Percentiles rank a stretch among this genome's conserved stretches.
These are phyloP conservation scores for Lathronympha strigana DNA, from an alignment of 2,888 invertebrate genomes.

Conservation along the genomic window DNA sequence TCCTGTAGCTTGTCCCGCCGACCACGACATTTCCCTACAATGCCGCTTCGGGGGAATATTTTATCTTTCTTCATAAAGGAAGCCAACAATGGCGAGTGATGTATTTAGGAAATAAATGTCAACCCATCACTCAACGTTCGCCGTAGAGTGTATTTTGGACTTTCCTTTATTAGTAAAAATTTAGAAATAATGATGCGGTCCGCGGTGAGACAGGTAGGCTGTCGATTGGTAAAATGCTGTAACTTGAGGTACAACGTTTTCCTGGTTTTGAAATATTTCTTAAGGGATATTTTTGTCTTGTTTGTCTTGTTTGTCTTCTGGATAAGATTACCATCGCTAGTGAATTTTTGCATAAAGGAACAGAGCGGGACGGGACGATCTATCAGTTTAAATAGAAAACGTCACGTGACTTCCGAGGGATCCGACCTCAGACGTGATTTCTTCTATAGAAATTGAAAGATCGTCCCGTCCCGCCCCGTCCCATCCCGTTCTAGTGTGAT, in stretches of 20 bases:
- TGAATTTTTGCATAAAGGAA: no score
- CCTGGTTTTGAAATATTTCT: no score
- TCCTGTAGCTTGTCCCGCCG: constrained; percentile 37
- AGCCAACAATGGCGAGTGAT: constrained; percentile 76
- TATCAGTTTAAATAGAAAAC: no score
- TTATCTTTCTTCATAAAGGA: constrained; percentile 81
- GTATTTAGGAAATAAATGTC: constrained; percentile 81
- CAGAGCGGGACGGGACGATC: no score
- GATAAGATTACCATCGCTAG: no score
- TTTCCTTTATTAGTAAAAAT: constrained; percentile 51
- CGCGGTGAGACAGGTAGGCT: constrained; percentile 9
- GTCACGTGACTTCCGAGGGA: no score
- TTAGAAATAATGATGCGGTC: constrained; percentile 43
- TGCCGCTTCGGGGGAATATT: constrained; percentile 76
- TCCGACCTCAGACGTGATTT: no score
- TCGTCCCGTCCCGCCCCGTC: no score
- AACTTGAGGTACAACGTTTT: neutral
- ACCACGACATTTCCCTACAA: constrained; percentile 73
- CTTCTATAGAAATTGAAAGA: no score
- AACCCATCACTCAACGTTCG: constrained; percentile 73
- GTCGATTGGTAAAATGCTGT: neutral
- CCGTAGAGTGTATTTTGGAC: constrained; percentile 56
- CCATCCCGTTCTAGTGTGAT: no score
- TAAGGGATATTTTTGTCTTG: no score
- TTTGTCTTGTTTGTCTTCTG: no score